These are phyloP conservation scores for Festucalex cinctus DNA, from an alignment of 2,113 vertebrate genomes.

Conservation along the genomic window DNA sequence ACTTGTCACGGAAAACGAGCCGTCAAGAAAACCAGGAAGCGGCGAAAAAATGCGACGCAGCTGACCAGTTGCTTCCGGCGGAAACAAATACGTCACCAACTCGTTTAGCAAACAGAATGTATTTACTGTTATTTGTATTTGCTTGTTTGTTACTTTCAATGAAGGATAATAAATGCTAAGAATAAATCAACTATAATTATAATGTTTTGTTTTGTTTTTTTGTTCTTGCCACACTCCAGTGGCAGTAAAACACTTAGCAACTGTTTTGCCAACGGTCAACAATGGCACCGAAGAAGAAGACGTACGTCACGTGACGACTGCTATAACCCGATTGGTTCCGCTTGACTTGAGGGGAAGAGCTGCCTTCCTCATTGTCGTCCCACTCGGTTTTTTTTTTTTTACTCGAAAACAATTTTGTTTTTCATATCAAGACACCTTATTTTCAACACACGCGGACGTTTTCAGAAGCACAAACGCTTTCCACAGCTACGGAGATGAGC, in stretches of 20 bases:
- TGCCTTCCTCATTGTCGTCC: background rate
- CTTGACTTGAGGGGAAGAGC: background rate
- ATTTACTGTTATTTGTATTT: background rate
- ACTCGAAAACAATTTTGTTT: background rate
- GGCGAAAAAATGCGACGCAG: constrained; percentile 37
- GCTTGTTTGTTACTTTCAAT: background rate
- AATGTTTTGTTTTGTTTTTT: background rate
- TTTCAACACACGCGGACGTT: background rate
- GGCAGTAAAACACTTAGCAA: background rate
- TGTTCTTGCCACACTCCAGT: background rate
- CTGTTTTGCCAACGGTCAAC: background rate
- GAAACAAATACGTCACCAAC: constrained; percentile 48
- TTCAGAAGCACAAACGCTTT: background rate
- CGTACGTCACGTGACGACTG: background rate
- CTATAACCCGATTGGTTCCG: background rate
- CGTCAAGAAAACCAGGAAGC: constrained; percentile 38
- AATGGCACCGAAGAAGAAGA: background rate
- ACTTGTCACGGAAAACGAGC: background rate
- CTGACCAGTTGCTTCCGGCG: constrained; percentile 59
- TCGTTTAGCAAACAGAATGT: background rate
- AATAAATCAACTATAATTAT: background rate
- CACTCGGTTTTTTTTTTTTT: background rate
- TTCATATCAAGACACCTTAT: background rate
- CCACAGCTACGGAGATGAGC: constrained; percentile 36
- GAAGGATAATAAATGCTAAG: background rate